Base-by-base conservation (phyloP, 2,888 invertebrate species). In the Phlogophora meticulosa region DNA sequence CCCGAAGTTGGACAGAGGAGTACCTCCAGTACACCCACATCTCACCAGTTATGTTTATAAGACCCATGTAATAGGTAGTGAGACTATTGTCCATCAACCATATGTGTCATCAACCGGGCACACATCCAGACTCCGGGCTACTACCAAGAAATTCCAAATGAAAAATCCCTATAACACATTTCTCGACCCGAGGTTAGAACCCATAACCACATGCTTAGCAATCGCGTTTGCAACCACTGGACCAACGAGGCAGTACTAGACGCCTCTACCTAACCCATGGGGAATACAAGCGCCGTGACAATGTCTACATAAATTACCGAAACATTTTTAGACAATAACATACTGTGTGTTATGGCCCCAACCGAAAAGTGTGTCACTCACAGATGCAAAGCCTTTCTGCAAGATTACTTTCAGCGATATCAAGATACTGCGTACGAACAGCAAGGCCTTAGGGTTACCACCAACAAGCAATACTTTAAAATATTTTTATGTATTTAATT, bases 331-430 rank as follows among this genome's bases (percentile, higher is more conserved):
- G n/a, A 52, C 51, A 55, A 48, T 58, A 48, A 53, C 22, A 22
- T 13, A 43, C 1, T 13, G 34, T 22, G 36, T 57, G 55, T 70
- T 52, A 48, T 77, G 65, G 85, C 85, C 78, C 51, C 67, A 74
- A 72, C 75, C 45, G 69, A 79, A 83, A 88, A 85, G 76, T 87
- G 77, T 87, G 85, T 85, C 87, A 83, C 75, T 75, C 66, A 66
- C 78, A 69, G 74, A 67, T 68, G 65, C 51, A 61, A 70, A 79
- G 81, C 87, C 87, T 88, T 87, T 88, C 87, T 88, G 86, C 79
- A 84, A 87, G 87, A 88, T 88, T 87, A 86, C 87, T 86, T 86
- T 77, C 80, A 78, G 80, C 73, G 76, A 80, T 83, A 82, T 82
- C 71, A 76, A 71, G 78, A 75, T 72, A 60, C 76, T 73, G 76